phyloP scores from a whole-genome alignment of 2,113 vertebrate species.

The Verasper variegatus region DNA sequence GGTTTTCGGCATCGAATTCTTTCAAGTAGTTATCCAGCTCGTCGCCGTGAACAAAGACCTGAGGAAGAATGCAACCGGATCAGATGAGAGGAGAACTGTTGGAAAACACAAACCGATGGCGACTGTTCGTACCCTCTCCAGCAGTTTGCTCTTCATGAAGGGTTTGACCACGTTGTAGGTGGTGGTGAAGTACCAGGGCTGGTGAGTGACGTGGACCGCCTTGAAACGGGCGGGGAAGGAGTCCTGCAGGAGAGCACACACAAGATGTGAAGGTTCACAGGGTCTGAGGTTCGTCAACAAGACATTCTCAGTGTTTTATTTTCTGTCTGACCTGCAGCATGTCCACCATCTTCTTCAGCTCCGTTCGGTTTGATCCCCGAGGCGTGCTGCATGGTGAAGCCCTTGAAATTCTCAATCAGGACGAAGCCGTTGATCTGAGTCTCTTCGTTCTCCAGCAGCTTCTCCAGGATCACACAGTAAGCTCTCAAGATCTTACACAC shows the following conservation, averaged over 20 bases:
- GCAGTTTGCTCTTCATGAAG: constrained; percentile 96
- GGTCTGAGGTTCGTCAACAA: background rate
- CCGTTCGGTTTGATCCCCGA: constrained; percentile 91
- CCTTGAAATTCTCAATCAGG: constrained; percentile 97
- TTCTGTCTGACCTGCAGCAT: constrained; percentile 92
- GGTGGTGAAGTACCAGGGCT: constrained; percentile 99
- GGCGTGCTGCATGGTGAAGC: constrained; percentile 98
- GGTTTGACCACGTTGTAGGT: constrained; percentile 97
- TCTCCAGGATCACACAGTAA: constrained; percentile 96
- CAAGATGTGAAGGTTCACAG: background rate
- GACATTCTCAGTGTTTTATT: too few relatives aligned
- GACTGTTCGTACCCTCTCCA: constrained; percentile 87
- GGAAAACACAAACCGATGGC: too few relatives aligned
- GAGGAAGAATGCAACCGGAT: background rate
- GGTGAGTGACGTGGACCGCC: constrained; percentile 94
- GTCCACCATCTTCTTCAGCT: constrained; percentile 99
- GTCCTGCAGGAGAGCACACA: constrained; percentile 82
- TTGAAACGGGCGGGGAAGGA: constrained; percentile 98
- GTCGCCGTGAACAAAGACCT: constrained; percentile 95
- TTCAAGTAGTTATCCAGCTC: constrained; percentile 90
- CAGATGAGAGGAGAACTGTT: background rate
- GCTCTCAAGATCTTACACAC: constrained; percentile 90
- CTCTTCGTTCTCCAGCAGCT: constrained; percentile 94
- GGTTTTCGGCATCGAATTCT: constrained; percentile 88
- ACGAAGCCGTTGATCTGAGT: constrained; percentile 98